phyloP scores from a whole-genome alignment of 1,140 invertebrate genomes.

The Drosophila busckii region DNA sequence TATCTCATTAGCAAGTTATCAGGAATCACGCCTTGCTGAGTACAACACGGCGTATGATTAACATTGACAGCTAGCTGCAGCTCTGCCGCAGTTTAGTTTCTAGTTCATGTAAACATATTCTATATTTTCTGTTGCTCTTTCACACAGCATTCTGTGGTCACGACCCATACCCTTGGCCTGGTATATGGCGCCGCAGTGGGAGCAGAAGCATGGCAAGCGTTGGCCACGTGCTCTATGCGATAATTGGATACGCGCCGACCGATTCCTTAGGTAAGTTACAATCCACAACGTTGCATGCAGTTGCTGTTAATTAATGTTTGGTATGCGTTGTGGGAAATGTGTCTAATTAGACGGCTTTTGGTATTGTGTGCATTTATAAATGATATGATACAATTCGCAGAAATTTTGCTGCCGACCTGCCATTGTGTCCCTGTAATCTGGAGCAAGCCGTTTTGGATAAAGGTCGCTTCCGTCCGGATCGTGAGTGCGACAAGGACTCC shows the following conservation, averaged over 20 bases:
- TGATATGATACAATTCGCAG: conserved; percentile 80
- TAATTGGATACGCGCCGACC: conserved; percentile 92
- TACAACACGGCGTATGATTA: conserved; percentile 25
- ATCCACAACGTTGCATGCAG: conserved; percentile 31
- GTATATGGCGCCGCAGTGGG: conserved; percentile 95
- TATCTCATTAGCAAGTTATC: too few relatives aligned
- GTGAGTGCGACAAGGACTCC: conserved; percentile 93
- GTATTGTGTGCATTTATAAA: too few relatives aligned
- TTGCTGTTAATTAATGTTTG: conserved; percentile 57
- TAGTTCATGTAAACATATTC: conserved; percentile 4
- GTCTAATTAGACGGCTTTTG: conserved; percentile 37
- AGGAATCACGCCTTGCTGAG: too few relatives aligned
- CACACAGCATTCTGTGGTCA: conserved; percentile 89
- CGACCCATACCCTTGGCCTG: conserved; percentile 93
- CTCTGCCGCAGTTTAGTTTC: conserved; percentile 1
- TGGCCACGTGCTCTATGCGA: conserved; percentile 92
- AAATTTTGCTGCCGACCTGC: conserved; percentile 92
- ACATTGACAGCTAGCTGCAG: conserved; percentile 2
- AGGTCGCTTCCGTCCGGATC: conserved; percentile 94
- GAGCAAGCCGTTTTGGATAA: conserved; percentile 94
- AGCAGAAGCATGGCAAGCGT: conserved; percentile 85
- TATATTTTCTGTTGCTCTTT: conserved; percentile 25
- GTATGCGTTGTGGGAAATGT: conserved; percentile 14
- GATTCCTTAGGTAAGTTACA: conserved; percentile 82
- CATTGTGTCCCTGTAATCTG: conserved; percentile 94